A percentile compares a stretch with the other conserved stretches of the same genome.
These are phyloP conservation scores for Bembecia ichneumoniformis DNA, from an alignment of 2,888 invertebrate species.

Conservation along the genomic window DNA sequence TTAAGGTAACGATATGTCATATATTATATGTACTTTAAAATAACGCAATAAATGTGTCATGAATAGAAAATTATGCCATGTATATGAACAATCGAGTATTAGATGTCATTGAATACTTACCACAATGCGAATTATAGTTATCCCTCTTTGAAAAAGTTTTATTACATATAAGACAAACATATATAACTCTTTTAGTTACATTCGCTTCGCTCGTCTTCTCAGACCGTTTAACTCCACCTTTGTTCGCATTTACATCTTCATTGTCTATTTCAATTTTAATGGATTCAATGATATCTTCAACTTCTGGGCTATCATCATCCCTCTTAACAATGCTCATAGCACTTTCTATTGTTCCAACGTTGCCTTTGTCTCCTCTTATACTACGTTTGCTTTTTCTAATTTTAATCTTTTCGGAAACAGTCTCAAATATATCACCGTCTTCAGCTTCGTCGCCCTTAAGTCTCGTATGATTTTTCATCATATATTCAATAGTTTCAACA, in stretches of 20 bases:
- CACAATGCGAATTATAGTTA: conserved; percentile 56
- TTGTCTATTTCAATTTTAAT: background rate
- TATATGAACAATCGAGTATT: too few relatives aligned
- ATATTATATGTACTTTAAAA: too few relatives aligned
- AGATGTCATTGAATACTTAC: conserved; percentile 24
- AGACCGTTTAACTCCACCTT: background rate
- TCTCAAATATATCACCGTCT: too few relatives aligned
- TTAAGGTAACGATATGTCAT: too few relatives aligned
- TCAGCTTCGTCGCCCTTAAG: background rate
- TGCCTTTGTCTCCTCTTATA: too few relatives aligned
- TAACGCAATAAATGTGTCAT: too few relatives aligned
- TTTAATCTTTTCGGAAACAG: too few relatives aligned
- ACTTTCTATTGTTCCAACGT: too few relatives aligned
- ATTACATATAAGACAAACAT: conserved; percentile 44
- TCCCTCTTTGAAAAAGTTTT: conserved; percentile 54
- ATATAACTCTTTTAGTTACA: conserved; percentile 24
- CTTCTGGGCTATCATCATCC: too few relatives aligned
- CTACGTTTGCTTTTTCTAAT: too few relatives aligned
- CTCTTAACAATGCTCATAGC: too few relatives aligned
- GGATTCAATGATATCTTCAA: background rate
- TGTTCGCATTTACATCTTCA: background rate
- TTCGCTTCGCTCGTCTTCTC: background rate
- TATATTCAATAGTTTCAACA: conserved; percentile 23
- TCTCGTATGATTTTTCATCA: conserved; percentile 17
- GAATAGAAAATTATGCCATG: too few relatives aligned